Evolutionary conservation across 2,113 vertebrate genomes (phyloP).

Genomic region (Actenoides hombroni): DNA sequence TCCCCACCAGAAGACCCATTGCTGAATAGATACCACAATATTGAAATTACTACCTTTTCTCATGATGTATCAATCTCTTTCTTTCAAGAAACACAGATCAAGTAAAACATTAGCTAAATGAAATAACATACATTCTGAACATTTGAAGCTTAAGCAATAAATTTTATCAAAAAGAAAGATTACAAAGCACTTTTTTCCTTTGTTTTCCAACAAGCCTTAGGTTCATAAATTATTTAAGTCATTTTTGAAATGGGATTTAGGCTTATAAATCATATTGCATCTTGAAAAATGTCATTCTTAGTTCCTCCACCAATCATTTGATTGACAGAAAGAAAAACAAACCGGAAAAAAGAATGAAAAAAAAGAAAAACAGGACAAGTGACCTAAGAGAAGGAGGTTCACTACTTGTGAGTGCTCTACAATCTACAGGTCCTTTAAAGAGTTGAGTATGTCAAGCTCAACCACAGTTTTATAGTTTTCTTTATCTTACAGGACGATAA

Average conservation of each 20-base stretch:
- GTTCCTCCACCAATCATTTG: neutral
- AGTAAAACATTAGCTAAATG: constrained; percentile 9
- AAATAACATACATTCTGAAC: neutral
- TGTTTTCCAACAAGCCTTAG: neutral
- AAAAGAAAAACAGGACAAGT: neutral
- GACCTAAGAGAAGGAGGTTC: neutral
- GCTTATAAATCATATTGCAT: neutral
- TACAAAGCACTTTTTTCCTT: neutral
- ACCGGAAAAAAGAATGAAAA: neutral
- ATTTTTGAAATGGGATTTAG: neutral
- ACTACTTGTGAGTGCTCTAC: neutral
- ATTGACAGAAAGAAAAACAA: neutral
- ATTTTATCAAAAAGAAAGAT: neutral
- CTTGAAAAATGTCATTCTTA: neutral
- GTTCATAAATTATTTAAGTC: neutral
- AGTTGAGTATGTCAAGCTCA: neutral
- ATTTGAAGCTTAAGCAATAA: neutral
- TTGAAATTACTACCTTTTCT: neutral
- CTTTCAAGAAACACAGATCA: neutral
- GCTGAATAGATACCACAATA: neutral
- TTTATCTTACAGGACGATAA: neutral
- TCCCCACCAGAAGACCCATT: neutral
- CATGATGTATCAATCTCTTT: neutral
- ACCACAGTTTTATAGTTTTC: neutral
- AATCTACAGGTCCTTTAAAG: neutral